Evolutionary conservation across 2,113 vertebrate species (phyloP).

Genomic region (Cyphomyrus discorhynchus): DNA sequence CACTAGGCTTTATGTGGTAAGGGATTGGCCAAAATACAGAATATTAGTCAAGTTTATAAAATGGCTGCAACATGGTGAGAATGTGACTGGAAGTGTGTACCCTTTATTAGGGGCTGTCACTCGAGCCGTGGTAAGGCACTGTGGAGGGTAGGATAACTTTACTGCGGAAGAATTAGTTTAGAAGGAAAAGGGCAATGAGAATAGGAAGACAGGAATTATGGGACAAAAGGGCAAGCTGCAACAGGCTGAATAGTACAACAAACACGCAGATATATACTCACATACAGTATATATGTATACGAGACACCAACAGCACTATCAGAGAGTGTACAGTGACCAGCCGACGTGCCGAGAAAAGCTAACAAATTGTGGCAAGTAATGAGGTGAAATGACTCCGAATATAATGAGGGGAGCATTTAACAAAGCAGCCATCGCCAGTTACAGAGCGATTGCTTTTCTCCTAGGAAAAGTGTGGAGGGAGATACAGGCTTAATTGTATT

Average conservation of each 20-base stretch:
- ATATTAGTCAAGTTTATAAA: constrained; percentile 49
- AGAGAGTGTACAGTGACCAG: background rate
- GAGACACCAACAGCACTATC: background rate
- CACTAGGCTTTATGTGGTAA: constrained; percentile 58
- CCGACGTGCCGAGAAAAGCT: background rate
- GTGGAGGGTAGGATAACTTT: background rate
- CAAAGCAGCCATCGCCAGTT: background rate
- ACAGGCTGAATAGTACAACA: background rate
- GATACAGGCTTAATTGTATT: background rate
- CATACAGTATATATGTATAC: background rate
- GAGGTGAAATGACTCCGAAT: background rate
- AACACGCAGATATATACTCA: background rate
- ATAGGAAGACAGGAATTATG: background rate
- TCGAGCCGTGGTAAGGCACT: background rate
- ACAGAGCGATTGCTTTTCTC: background rate
- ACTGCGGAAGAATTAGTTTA: background rate
- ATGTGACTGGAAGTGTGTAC: background rate
- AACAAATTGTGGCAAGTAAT: background rate
- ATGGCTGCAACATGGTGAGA: constrained; percentile 52
- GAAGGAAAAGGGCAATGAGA: background rate
- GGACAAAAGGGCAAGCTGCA: background rate
- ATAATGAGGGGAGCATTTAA: background rate
- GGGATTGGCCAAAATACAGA: constrained; percentile 52
- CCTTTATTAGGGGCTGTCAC: background rate
- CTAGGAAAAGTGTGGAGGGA: background rate